A percentile compares a stretch with the other conserved stretches of the same genome.
These are phyloP conservation scores for Anguilla rostrata DNA, from an alignment of 2,113 vertebrate species.

Conservation along the genomic window DNA sequence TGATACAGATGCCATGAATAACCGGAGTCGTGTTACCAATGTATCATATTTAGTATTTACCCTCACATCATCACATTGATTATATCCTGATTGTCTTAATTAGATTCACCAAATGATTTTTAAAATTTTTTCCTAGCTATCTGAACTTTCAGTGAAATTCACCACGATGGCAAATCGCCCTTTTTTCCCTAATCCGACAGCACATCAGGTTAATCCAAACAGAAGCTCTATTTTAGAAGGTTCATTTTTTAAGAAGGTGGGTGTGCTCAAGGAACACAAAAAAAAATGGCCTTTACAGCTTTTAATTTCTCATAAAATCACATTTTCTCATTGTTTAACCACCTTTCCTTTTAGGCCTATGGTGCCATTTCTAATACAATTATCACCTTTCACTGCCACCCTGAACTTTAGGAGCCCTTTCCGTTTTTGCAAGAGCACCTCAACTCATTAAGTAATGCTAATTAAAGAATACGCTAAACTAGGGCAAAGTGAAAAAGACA, in stretches of 20 bases:
- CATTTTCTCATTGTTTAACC: no score
- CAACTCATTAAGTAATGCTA: no score
- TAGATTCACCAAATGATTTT: slow-evolving; percentile 27
- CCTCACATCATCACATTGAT: background rate
- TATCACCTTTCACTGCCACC: no score
- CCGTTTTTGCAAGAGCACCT: no score
- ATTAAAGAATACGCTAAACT: no score
- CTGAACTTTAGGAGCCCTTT: no score
- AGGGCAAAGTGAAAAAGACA: no score
- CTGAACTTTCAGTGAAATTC: background rate
- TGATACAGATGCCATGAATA: slow-evolving; percentile 75
- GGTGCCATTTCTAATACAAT: no score
- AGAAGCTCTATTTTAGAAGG: background rate
- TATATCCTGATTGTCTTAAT: slow-evolving; percentile 37
- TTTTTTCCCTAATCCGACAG: background rate
- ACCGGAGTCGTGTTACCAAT: slow-evolving; percentile 66
- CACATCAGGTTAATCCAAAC: background rate
- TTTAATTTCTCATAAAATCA: no score
- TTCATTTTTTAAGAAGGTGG: background rate
- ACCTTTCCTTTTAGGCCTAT: no score
- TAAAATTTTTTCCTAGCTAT: background rate
- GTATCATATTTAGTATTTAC: slow-evolving; percentile 61
- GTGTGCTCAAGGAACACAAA: no score
- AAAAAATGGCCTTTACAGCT: no score
- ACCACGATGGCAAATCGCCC: background rate